Evolutionary conservation across 2,888 invertebrate genomes (phyloP).

Genomic region (Andrena trimmerana): DNA sequence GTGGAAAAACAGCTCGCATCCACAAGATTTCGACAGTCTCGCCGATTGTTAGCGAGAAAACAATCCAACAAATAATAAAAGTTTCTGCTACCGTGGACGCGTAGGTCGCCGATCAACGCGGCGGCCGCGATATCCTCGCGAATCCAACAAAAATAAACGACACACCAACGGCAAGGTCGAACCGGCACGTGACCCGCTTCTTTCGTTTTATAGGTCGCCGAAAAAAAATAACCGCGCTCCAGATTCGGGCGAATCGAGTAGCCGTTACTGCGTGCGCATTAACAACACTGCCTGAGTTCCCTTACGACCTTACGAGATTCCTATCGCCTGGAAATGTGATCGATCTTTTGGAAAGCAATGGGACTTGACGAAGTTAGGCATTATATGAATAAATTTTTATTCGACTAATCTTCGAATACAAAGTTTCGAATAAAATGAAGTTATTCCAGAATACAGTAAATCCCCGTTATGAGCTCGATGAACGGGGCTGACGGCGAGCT

Average conservation of each 20-base stretch:
- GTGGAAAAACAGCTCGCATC: not conserved
- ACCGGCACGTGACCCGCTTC: conserved; percentile 5
- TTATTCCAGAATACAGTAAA: too few species aligned
- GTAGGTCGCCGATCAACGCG: not conserved
- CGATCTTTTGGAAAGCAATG: too few species aligned
- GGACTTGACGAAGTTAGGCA: too few species aligned
- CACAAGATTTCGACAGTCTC: not conserved
- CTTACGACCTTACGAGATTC: too few species aligned
- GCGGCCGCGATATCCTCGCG: conserved; percentile 1
- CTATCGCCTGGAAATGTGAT: too few species aligned
- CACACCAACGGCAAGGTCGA: not conserved
- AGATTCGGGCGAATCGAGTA: conserved; percentile 7
- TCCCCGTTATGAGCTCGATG: too few species aligned
- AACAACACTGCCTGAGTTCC: not conserved
- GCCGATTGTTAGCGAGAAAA: not conserved
- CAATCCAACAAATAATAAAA: not conserved
- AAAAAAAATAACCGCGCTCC: conserved; percentile 33
- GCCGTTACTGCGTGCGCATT: conserved; percentile 1
- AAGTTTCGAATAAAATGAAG: too few species aligned
- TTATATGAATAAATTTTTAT: too few species aligned
- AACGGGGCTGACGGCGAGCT: too few species aligned
- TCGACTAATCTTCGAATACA: too few species aligned
- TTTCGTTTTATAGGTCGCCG: conserved; percentile 24
- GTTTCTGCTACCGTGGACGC: not conserved
- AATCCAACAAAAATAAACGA: not conserved